phyloP scores from a whole-genome alignment of 2,113 vertebrate genomes.

The Amazona guildingii region DNA sequence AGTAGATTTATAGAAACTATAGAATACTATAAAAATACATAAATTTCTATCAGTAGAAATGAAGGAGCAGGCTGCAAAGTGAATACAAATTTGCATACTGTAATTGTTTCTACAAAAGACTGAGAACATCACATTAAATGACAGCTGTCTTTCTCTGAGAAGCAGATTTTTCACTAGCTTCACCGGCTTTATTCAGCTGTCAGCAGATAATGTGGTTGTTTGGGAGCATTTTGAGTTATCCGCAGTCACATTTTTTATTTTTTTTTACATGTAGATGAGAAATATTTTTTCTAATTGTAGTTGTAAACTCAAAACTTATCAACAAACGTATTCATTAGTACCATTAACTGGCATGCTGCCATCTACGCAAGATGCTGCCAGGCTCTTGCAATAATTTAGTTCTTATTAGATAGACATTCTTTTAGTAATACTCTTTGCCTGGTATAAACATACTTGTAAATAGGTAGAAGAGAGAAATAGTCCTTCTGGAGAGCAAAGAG shows the following conservation, averaged over 20 bases:
- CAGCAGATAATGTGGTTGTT: background rate
- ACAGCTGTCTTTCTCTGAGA: background rate
- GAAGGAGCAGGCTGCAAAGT: background rate
- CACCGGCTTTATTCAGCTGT: background rate
- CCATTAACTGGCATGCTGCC: background rate
- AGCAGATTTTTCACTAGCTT: background rate
- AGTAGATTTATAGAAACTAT: background rate
- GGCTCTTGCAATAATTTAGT: background rate
- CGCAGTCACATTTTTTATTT: background rate
- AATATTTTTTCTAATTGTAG: background rate
- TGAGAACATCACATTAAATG: background rate
- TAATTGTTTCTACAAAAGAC: slow-evolving; percentile 24
- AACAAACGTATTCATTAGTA: background rate
- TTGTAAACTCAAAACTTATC: background rate
- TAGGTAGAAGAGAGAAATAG: background rate
- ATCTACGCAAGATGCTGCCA: background rate
- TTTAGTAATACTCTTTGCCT: background rate
- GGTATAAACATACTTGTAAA: background rate
- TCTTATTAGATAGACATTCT: background rate
- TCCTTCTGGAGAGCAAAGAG: background rate
- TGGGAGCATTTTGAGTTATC: background rate
- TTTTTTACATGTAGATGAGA: background rate
- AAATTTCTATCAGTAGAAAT: background rate
- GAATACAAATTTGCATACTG: background rate
- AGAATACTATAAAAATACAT: background rate